Base-by-base conservation (phyloP, 2,113 vertebrate species). In the Pavo muticus region DNA sequence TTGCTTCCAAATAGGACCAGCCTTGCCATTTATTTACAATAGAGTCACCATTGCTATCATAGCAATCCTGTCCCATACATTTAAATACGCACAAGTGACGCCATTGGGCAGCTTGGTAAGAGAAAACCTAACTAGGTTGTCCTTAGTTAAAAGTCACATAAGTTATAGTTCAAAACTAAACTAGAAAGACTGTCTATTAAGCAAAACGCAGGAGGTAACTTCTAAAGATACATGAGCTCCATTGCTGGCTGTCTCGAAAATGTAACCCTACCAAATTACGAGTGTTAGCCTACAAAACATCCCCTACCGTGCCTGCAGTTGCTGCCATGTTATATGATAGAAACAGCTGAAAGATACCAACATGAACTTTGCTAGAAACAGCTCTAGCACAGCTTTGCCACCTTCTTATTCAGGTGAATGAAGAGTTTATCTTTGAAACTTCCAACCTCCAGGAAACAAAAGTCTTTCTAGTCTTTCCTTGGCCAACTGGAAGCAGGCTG, bases 401-500 rank as follows among this genome's bases (percentile, higher is more conserved):
- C 69, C 27, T 70, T 29, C 40, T 74, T 83, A 27, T 64, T 69
- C 27, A 40, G 47, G 61, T 54, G 79, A 91, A 60, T 40, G 56
- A 68, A 63, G 68, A 89, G 47, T 17, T 64, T 35, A 56, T 20
- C n/a, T 47, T 19, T 32, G 16, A 77, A 81, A 88, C 68, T 61
- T 84, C 52, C 32, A 37, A 65, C 74, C 87, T 91, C 85, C 69
- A 90, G 69, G 88, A 94, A 90, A 37, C 11, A 3, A 4, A 39
- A 74, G 21, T 21, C 69, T 84, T 92, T 57, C 79, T 32, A 93
- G 83, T 60, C 35, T 35, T 35, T 35, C 40, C 50, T 65, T 59
- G 73, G 90, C 93, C 93, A 95, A 0, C 69, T 88, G 94, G 87
- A 91, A 94, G 40, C 79, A 78, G 47, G 60, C 16, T 10, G 72